These are phyloP conservation scores for Drosophila varians DNA, from an alignment of 1,140 invertebrate species.

Conservation along the genomic window DNA sequence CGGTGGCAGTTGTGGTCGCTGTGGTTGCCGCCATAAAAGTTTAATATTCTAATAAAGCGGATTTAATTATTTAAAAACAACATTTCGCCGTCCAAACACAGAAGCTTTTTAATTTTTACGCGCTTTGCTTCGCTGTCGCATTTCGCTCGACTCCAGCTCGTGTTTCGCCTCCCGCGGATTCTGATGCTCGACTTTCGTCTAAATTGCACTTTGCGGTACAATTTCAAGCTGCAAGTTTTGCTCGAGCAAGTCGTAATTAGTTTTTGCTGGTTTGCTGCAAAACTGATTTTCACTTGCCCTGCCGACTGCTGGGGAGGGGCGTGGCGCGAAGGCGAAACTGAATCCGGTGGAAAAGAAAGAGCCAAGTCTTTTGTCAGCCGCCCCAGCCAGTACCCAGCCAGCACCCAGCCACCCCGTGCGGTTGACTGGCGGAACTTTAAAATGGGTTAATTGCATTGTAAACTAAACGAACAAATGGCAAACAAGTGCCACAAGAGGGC, in stretches of 20 bases:
- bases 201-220: slow-evolving; percentile 76
- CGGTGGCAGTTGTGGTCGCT: slow-evolving; percentile 7
- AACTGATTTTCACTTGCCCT: slow-evolving; percentile 60
- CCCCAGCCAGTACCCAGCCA: slow-evolving; percentile 5
- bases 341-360: slow-evolving; percentile 32
- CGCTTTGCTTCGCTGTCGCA: slow-evolving; percentile 31
- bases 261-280: slow-evolving; percentile 70
- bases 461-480: slow-evolving; percentile 76
- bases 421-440: slow-evolving; percentile 70
- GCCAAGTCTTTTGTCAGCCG: slow-evolving; percentile 67
- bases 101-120: slow-evolving; percentile 61
- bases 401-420: slow-evolving; percentile 9
- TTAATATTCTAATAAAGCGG: slow-evolving; percentile 60
- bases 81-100: slow-evolving; percentile 35
- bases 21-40: slow-evolving; percentile 50
- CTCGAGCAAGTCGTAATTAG: slow-evolving; percentile 67
- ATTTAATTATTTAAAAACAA: slow-evolving; percentile 69
- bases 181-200: slow-evolving; percentile 43
- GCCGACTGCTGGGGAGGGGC: background rate
- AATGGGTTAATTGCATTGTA: slow-evolving; percentile 81
- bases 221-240: slow-evolving; percentile 61
- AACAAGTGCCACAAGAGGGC: slow-evolving; percentile 60
- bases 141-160: slow-evolving; percentile 10
- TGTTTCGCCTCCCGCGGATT: slow-evolving; percentile 32
- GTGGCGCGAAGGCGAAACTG: slow-evolving; percentile 1